Evolutionary conservation across 2,113 vertebrate species (phyloP).

Genomic region (Mus pahari): DNA sequence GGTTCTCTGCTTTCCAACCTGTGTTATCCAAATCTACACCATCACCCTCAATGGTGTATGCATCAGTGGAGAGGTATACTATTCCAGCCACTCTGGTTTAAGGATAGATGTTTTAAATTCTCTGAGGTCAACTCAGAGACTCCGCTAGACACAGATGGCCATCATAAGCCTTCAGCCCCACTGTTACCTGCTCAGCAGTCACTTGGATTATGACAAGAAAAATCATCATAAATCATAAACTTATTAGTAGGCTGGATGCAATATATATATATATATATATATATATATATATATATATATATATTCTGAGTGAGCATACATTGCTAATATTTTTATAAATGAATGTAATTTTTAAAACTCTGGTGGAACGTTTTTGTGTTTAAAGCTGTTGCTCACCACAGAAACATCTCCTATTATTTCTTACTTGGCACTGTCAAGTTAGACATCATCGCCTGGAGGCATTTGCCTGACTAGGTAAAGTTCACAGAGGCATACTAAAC

Average conservation of each 20-base stretch:
- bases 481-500: conserved; percentile 64
- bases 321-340: background rate
- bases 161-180: background rate
- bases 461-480: conserved; percentile 69
- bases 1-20: background rate
- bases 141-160: background rate
- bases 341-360: conserved; percentile 69
- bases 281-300: background rate
- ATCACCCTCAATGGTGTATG: fast-evolving
- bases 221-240: background rate
- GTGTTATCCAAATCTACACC: background rate
- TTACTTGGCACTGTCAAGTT: conserved; percentile 72
- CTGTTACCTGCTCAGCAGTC: background rate
- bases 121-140: background rate
- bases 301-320: background rate
- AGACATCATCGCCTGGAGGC: conserved; percentile 52
- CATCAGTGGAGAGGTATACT: fast-evolving
- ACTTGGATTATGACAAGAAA: background rate
- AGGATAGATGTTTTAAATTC: background rate
- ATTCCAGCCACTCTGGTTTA: background rate
- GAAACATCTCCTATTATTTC: conserved; percentile 24
- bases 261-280: background rate
- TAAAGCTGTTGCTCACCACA: conserved; percentile 70
- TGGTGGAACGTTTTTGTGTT: conserved; percentile 56
- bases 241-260: background rate